phyloP scores from a whole-genome alignment of 2,797 vertebrate species.

The Vultur gryphus region DNA sequence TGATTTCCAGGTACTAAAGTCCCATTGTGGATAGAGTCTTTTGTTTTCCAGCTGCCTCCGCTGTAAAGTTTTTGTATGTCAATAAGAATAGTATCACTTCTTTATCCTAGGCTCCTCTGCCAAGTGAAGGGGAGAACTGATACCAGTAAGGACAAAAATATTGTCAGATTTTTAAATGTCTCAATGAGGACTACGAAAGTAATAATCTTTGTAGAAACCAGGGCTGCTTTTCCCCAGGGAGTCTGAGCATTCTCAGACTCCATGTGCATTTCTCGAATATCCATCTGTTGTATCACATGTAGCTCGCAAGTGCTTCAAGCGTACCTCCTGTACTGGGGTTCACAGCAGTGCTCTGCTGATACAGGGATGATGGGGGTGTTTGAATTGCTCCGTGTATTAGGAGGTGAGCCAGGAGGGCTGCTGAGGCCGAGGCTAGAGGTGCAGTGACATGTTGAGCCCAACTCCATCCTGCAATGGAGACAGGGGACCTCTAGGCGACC shows the following conservation, averaged over 20 bases:
- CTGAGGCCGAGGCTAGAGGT: background rate
- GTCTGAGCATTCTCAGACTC: background rate
- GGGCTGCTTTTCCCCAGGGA: background rate
- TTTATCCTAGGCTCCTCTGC: background rate
- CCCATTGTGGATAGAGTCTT: background rate
- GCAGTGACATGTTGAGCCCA: too few relatives aligned
- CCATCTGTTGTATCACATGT: background rate
- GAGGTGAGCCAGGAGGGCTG: background rate
- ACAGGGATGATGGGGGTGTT: background rate
- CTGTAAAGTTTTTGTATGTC: background rate
- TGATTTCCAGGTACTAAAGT: background rate
- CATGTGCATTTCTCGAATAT: background rate
- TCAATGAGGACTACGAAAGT: background rate
- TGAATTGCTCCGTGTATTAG: background rate
- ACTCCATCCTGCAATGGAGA: background rate
- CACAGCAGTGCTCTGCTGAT: background rate
- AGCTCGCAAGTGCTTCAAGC: background rate
- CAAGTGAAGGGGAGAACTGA: background rate
- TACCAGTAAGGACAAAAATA: background rate
- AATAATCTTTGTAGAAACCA: background rate
- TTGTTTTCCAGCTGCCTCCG: background rate
- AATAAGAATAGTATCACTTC: background rate
- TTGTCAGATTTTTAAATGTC: background rate
- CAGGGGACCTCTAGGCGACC: background rate
- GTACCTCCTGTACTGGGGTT: background rate